Evolutionary conservation across 2,113 vertebrate species (phyloP).

Genomic region (Sinocyclocheilus grahami): DNA sequence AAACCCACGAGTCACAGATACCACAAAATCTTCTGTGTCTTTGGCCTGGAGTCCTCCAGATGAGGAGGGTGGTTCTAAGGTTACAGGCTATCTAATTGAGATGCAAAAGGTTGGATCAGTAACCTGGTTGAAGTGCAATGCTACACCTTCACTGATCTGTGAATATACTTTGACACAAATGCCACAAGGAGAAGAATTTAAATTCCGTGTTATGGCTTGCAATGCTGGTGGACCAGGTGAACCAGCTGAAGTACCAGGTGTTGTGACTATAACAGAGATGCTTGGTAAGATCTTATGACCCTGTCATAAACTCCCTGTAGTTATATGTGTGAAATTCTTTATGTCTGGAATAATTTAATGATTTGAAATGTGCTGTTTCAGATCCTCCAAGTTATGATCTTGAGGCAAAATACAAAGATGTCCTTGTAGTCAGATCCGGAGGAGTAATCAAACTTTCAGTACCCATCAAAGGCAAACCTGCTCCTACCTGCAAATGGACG

Average conservation of each 20-base stretch:
- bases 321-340: background rate
- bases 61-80: conserved; percentile 94
- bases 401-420: conserved; percentile 93
- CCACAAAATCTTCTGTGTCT: conserved; percentile 94
- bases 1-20: conserved; percentile 95
- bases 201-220: conserved; percentile 92
- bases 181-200: conserved; percentile 94
- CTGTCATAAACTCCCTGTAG: background rate
- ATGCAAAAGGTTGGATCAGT: conserved; percentile 94
- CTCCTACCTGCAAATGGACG: conserved; percentile 91
- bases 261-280: conserved; percentile 93
- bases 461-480: conserved; percentile 95
- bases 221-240: conserved; percentile 95
- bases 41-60: conserved; percentile 97
- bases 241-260: conserved; percentile 94
- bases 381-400: conserved; percentile 95
- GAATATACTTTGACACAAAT: conserved; percentile 97
- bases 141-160: conserved; percentile 94
- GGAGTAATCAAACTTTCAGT: conserved; percentile 91
- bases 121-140: conserved; percentile 97
- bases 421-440: conserved; percentile 89
- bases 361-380: conserved; percentile 67
- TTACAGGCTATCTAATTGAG: conserved; percentile 96
- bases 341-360: background rate
- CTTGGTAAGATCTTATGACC: conserved; percentile 81